These are phyloP conservation scores for Heteronetta atricapilla DNA, from an alignment of 2,113 vertebrate species.

Conservation along the genomic window DNA sequence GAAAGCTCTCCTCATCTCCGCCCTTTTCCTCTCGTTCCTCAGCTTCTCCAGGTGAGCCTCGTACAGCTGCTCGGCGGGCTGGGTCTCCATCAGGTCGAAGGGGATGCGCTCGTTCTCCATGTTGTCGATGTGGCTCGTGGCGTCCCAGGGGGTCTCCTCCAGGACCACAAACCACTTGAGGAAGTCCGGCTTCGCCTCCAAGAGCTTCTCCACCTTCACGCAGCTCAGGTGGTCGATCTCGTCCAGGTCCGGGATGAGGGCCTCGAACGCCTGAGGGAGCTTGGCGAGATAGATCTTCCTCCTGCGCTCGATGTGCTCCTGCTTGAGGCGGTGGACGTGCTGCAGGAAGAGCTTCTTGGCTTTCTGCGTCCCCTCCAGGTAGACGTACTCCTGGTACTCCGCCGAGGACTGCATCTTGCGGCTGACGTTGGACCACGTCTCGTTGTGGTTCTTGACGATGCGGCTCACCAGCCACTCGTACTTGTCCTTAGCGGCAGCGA, in stretches of 20 bases:
- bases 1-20: slow-evolving; percentile 89
- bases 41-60: slow-evolving; percentile 89
- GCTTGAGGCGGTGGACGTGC: slow-evolving; percentile 91
- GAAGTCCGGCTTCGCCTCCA: slow-evolving; percentile 92
- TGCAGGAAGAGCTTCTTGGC: slow-evolving; percentile 96
- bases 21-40: slow-evolving; percentile 85
- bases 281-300: slow-evolving; percentile 83
- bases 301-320: slow-evolving; percentile 92
- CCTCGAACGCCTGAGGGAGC: slow-evolving; percentile 87
- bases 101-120: slow-evolving; percentile 89
- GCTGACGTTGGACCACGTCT: slow-evolving; percentile 83
- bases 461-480: slow-evolving; percentile 93
- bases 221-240: slow-evolving; percentile 92
- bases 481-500: slow-evolving; percentile 92
- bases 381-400: slow-evolving; percentile 93
- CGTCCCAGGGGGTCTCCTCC: slow-evolving; percentile 95
- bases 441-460: slow-evolving; percentile 91
- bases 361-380: slow-evolving; percentile 92
- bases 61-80: slow-evolving; percentile 83
- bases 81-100: slow-evolving; percentile 91
- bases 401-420: slow-evolving; percentile 85
- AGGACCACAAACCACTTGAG: slow-evolving; percentile 92
- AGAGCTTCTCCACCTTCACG: slow-evolving; percentile 85
- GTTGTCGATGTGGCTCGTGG: slow-evolving; percentile 87
- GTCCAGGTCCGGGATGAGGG: slow-evolving; percentile 87